Percentiles rank a stretch among this genome's conserved stretches.
These are phyloP conservation scores for Cariama cristata DNA, from an alignment of 2,113 vertebrate species.

Conservation along the genomic window DNA sequence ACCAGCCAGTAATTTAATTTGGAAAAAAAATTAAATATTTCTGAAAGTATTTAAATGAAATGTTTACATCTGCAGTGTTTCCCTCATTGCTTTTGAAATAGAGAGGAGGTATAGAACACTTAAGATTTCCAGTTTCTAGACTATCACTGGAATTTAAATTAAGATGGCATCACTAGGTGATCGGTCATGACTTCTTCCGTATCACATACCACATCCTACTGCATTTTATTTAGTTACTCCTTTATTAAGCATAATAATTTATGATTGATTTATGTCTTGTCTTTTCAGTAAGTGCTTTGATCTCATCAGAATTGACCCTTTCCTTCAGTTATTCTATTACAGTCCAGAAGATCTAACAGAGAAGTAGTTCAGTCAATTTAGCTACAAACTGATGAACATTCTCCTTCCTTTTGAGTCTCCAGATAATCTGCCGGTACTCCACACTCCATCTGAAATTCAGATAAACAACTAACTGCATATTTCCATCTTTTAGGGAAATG, in stretches of 20 bases:
- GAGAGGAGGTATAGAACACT: background rate
- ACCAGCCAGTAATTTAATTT: background rate
- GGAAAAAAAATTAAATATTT: background rate
- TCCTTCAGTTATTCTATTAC: background rate
- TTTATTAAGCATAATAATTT: background rate
- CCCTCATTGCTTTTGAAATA: background rate
- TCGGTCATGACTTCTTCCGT: background rate
- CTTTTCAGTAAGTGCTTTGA: background rate
- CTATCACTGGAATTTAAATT: background rate
- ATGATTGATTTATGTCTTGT: background rate
- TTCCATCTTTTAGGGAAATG: background rate
- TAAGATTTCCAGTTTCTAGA: background rate
- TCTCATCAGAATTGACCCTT: background rate
- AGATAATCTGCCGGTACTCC: background rate
- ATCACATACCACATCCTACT: background rate
- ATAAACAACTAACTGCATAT: background rate
- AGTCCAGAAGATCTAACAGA: background rate
- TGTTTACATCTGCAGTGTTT: background rate
- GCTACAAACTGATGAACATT: background rate
- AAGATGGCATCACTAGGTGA: background rate
- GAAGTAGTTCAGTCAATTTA: background rate
- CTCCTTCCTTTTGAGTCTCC: background rate
- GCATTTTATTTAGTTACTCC: background rate
- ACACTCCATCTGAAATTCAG: background rate
- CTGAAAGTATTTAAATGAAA: background rate